A percentile compares a stretch with the other conserved stretches of the same genome.
These are phyloP conservation scores for Centrocercus urophasianus DNA, from an alignment of 2,113 vertebrate genomes.

Conservation along the genomic window DNA sequence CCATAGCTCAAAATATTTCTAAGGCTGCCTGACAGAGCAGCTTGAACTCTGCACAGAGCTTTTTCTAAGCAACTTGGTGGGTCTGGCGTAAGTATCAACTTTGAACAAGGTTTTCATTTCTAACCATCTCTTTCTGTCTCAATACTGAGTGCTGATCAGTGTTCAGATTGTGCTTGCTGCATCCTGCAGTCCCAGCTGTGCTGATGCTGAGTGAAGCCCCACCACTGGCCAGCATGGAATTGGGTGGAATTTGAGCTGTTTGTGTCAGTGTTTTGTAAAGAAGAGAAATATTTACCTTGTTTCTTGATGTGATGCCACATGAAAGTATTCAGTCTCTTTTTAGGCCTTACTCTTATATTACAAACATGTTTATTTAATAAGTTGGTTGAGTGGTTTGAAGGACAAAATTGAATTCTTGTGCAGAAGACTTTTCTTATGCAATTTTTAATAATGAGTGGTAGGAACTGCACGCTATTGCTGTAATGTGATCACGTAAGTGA, in stretches of 20 bases:
- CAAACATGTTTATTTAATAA: background rate
- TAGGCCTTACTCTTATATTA: background rate
- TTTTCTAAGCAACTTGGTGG: slow-evolving; percentile 63
- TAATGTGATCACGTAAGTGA: background rate
- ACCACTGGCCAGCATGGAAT: background rate
- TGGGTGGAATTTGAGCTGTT: background rate
- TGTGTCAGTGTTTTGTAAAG: background rate
- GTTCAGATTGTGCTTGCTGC: slow-evolving; percentile 29
- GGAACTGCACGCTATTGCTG: background rate
- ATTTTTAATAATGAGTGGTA: background rate
- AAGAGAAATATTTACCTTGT: background rate
- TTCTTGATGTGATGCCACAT: background rate
- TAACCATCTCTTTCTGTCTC: slow-evolving; percentile 62
- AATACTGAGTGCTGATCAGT: slow-evolving; percentile 24
- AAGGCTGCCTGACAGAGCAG: slow-evolving; percentile 59
- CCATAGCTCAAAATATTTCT: slow-evolving; percentile 58
- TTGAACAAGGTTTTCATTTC: slow-evolving; percentile 61
- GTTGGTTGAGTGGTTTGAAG: background rate
- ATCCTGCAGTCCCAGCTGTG: background rate
- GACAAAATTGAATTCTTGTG: background rate
- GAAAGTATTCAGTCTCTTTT: background rate
- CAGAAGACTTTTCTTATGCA: background rate
- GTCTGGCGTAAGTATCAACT: slow-evolving; percentile 60
- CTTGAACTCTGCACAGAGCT: slow-evolving; percentile 56
- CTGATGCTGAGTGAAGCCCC: background rate